Percentiles rank a stretch among this genome's conserved stretches.
phyloP scores from a whole-genome alignment of 2,888 invertebrate species.

The Altica lythri region DNA sequence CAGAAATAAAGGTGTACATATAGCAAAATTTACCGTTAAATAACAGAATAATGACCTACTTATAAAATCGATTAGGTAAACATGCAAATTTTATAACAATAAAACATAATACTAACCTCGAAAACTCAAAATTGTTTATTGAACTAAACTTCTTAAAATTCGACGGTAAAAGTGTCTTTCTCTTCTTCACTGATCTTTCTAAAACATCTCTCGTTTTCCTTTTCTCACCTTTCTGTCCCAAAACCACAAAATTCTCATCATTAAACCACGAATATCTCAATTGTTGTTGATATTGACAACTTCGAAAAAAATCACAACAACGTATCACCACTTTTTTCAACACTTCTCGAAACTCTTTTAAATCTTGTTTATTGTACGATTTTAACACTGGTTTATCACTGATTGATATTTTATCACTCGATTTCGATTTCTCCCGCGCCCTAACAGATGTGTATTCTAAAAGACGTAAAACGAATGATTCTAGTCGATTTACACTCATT shows the following conservation, averaged over 20 bases:
- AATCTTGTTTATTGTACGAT: constrained; percentile 4
- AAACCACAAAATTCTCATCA: constrained; percentile 25
- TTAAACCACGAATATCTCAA: constrained; percentile 3
- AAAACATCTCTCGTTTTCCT: constrained; percentile 7
- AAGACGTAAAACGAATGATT: constrained; percentile 24
- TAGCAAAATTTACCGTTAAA: too few species aligned
- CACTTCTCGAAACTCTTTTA: constrained; percentile 18
- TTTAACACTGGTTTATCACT: constrained; percentile 13
- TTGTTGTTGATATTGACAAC: too few species aligned
- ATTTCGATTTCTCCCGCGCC: constrained; percentile 20
- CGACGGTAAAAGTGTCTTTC: constrained; percentile 10
- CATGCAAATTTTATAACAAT: too few species aligned
- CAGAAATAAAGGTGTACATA: too few species aligned
- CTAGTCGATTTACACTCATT: constrained; percentile 14
- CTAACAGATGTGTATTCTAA: constrained; percentile 20
- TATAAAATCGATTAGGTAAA: too few species aligned
- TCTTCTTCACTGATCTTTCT: constrained; percentile 1
- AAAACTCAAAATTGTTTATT: too few species aligned
- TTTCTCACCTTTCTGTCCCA: constrained; percentile 10
- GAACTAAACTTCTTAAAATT: not conserved
- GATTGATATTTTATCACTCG: constrained; percentile 13
- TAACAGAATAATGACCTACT: too few species aligned
- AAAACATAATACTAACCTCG: too few species aligned
- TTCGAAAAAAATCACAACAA: constrained; percentile 23
- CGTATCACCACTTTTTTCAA: constrained; percentile 20